Evolutionary conservation across 2,888 invertebrate species (phyloP), one percentile per base, ranked within the genome.

Genomic region (Diarsia dahlii): DNA sequence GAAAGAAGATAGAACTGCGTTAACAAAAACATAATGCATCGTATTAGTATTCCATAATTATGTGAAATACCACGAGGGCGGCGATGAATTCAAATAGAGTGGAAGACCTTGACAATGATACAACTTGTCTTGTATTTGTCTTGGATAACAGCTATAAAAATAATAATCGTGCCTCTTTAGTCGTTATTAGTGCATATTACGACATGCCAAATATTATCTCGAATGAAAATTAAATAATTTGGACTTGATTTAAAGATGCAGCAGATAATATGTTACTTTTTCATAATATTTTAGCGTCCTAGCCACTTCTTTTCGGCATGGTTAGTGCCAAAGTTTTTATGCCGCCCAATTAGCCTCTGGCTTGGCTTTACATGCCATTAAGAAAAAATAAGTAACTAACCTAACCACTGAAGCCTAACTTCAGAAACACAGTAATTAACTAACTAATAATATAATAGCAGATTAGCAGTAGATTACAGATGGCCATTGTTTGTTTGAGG

Each of bases 41-140:
- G 85, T 91, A 93, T 94, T 93, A 92, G 92, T 94, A 95, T 94
- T 92, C 95, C 87, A 91, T 93, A n/a, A n/a, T n/a, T n/a, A 93
- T 90, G 93, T 92, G 92, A 93, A 89, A 92, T 92, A 91, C 89
- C 91, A 89, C 89, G 94, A 93, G 92, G 93, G 93, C 93, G 92
- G 93, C 91, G 92, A 93, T 94, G 94, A 95, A 95, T 95, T 94
- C 92, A 93, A 94, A 94, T 94, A 91, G 92, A 94, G 92, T 90
- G 89, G 93, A 93, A 94, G 94, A 84, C 95, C 95, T 95, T 95
- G 95, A 93, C 93, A 95, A 92, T 95, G 93, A 93, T 93, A 94
- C 93, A 92, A 93, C 70, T 80, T 54, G 82, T 66, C 62, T 81
- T 75, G 46, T 75, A 63, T 78, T 92, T 92, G 89, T 91, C 89